These are phyloP conservation scores for Eristalinus aeneus DNA, from an alignment of 2,888 invertebrate genomes.

Conservation along the genomic window DNA sequence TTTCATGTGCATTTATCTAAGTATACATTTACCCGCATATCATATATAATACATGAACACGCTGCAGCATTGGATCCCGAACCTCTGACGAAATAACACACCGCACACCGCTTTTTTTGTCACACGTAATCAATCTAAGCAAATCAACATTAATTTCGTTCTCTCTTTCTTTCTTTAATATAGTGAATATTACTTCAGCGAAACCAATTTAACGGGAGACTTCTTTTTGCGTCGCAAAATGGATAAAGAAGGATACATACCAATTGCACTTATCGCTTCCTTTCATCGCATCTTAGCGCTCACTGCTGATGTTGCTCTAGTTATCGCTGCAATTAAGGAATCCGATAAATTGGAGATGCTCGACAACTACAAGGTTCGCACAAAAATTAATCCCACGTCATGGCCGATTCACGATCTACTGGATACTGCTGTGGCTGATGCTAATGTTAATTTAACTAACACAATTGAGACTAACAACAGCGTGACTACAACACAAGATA, in stretches of 20 bases:
- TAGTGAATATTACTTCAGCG: slow-evolving; percentile 99
- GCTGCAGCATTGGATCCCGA: slow-evolving; percentile 32
- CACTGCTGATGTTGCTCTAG: slow-evolving; percentile 91
- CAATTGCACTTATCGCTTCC: slow-evolving; percentile 95
- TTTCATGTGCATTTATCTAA: not conserved
- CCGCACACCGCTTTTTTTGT: not conserved
- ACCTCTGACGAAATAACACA: not conserved
- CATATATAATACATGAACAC: not conserved
- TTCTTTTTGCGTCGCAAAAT: slow-evolving; percentile 98
- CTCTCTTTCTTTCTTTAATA: slow-evolving; percentile 9
- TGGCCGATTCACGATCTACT: slow-evolving; percentile 92
- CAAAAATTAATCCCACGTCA: slow-evolving; percentile 89
- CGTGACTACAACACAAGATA: slow-evolving; percentile 3
- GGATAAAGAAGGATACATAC: slow-evolving; percentile 96
- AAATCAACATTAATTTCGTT: not conserved
- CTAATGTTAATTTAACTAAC: not conserved
- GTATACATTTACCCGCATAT: not conserved
- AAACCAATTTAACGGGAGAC: slow-evolving; percentile 96
- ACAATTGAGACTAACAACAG: not conserved
- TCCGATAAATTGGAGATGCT: slow-evolving; percentile 93
- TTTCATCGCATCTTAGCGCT: slow-evolving; percentile 96
- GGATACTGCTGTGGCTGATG: slow-evolving; percentile 73
- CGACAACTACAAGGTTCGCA: slow-evolving; percentile 90
- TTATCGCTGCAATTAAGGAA: slow-evolving; percentile 91
- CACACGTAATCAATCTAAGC: not conserved